These are phyloP conservation scores for Candoia aspera DNA, from an alignment of 2,113 vertebrate species.

Conservation along the genomic window DNA sequence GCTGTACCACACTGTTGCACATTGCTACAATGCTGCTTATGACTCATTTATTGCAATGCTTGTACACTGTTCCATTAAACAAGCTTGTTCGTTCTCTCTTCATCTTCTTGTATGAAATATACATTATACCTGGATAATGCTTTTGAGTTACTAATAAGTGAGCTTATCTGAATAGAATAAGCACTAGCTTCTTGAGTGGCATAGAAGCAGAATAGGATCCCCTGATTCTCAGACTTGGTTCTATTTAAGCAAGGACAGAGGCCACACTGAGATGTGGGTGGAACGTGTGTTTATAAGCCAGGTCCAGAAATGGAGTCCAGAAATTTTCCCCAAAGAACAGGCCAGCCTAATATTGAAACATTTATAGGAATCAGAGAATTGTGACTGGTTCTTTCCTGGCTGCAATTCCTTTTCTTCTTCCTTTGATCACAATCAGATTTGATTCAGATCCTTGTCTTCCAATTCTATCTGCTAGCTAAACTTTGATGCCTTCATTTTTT, in stretches of 20 bases:
- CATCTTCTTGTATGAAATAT: background rate
- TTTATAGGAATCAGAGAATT: background rate
- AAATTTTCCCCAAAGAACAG: background rate
- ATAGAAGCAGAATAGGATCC: background rate
- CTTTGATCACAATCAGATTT: background rate
- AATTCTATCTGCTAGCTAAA: background rate
- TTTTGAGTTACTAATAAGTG: background rate
- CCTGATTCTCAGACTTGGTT: background rate
- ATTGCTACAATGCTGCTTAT: background rate
- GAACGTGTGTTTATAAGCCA: background rate
- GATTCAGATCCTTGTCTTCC: background rate
- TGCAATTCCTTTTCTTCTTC: background rate
- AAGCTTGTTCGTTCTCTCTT: background rate
- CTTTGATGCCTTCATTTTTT: background rate
- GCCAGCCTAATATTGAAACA: background rate
- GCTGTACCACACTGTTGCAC: background rate
- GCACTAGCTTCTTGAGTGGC: background rate
- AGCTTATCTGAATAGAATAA: background rate
- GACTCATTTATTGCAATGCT: background rate
- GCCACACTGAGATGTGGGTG: background rate
- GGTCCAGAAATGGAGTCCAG: background rate
- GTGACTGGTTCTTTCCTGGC: background rate
- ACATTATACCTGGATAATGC: background rate
- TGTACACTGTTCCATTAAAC: background rate
- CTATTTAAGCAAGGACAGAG: background rate